Evolutionary conservation across 2,797 vertebrate genomes (phyloP).

Genomic region (Alca torda): DNA sequence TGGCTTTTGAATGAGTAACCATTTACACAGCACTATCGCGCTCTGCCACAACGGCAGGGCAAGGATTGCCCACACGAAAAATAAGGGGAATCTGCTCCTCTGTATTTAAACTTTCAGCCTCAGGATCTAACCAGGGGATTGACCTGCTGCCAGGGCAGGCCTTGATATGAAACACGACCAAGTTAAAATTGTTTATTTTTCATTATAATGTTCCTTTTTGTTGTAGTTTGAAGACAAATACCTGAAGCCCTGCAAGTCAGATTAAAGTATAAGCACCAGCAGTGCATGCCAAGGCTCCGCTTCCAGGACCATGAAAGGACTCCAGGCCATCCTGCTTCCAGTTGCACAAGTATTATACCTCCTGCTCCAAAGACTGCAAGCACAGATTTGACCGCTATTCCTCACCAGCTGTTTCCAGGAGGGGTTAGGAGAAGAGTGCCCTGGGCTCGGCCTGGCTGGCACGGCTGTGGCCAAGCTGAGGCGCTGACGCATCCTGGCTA

Average conservation of each 20-base stretch:
- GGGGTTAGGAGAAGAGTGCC: neutral
- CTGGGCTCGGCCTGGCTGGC: neutral
- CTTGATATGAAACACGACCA: neutral
- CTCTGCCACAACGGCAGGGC: neutral
- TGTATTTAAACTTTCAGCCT: neutral
- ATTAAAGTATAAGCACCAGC: neutral
- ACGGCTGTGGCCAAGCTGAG: accelerated
- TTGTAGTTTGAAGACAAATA: neutral
- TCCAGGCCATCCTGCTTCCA: neutral
- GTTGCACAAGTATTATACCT: neutral
- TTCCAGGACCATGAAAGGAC: neutral
- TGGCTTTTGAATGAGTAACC: neutral
- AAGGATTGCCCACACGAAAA: neutral
- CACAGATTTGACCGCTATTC: neutral
- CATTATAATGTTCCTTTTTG: neutral
- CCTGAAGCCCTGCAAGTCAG: neutral
- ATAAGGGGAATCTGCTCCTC: neutral
- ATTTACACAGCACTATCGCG: neutral
- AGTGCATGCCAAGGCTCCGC: neutral
- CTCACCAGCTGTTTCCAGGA: accelerated
- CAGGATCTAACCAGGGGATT: neutral
- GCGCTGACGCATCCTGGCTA: accelerated
- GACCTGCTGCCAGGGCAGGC: neutral
- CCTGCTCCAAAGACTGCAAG: neutral
- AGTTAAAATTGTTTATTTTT: constrained; percentile 1